Base-by-base conservation (phyloP, 2,888 invertebrate species). In the Phaedon cochleariae region DNA sequence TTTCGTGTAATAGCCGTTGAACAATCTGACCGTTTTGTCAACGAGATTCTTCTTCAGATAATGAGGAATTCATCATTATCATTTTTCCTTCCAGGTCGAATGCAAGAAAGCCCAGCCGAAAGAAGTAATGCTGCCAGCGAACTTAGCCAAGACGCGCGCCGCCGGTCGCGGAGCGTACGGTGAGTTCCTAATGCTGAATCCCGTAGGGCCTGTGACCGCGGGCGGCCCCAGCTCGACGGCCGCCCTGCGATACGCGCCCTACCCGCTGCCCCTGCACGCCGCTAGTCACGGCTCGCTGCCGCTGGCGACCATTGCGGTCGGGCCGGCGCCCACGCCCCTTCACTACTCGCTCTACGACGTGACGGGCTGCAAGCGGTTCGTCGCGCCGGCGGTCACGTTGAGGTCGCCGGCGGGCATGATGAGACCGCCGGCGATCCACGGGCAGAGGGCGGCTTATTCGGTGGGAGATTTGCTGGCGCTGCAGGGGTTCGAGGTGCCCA, bases 81-180 rank as follows among this genome's bases (percentile, higher is more conserved):
- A 65, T 41, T 61, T 15, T 64, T 67, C 68, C 45, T 85, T 87
- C 46, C 88, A 98, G 98, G 98, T 98, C 88, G 98, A 98, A 89
- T 98, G 98, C 89, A 98, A 98, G 91, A 98, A 98, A 87, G 99
- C 99, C 83, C 99, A 99, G 87, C 99, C 99, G 74, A 99, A 99
- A 89, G 99, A 99, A 89, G 98, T 99, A 81, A 99, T 99, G 99
- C 91, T 98, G 83, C 98, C 98, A 81, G 94, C 95, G 79, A 96
- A 95, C 86, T 87, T 96, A 88, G 95, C 95, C 82, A 96, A 96
- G 89, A 96, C 95, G 86, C 91, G 96, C 85, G 95, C 95, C 84
- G 94, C 95, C 81, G 95, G 95, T 80, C 92, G 96, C 86, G 95
- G 95, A 86, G 94, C 95, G 88, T 96, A 96, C 91, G 96, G 96